Evolutionary conservation across 2,888 invertebrate species (phyloP), one percentile per base, ranked within the genome.

Genomic region (Lagria hirta): DNA sequence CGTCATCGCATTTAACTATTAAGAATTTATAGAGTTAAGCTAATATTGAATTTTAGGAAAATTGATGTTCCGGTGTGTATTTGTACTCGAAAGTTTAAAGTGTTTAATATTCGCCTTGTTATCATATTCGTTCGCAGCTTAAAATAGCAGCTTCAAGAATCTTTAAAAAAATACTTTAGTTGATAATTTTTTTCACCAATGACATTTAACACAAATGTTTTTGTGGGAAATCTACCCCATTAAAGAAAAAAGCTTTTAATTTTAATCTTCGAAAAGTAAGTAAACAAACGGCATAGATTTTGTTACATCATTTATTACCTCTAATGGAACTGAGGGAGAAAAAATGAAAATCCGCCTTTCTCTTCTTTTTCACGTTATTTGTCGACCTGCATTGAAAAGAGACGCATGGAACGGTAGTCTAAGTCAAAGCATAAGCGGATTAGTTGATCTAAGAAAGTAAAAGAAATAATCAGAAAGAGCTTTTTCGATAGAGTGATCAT

Each of bases 281-380:
- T 57, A 64, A 64, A 62, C 62, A 61, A 60, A 60, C 59, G 53
- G 47, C 59, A 59, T 55, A 46, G 58, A 60, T 61, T 61, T 61
- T 57, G 61, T 57, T 66, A 60, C 62, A 66, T 66, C 64, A 65
- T 66, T 66, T 66, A 66, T 66, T 59, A 66, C 63, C 47, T 43
- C 60, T 66, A 66, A 66, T 66, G 66, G 66, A 66, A 58, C 48
- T 38, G 38, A 35, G 35, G 18, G 26, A 45, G 41, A 56, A 52
- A 54, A 57, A 52, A 51, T 52, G 38, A 45, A 33, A 41, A 49
- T 29, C 22, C 38, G 12, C 26, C 21, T 27, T 28, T 33, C 50
- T 53, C 38, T 43, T 54, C 43, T 52, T 26, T 30, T 33, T 26
- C n/a, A n/a, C n/a, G n/a, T n/a, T n/a, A n/a, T n/a, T 26, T 33